Evolutionary conservation across 1,140 invertebrate species (phyloP).

Genomic region (Triops cancriformis): DNA sequence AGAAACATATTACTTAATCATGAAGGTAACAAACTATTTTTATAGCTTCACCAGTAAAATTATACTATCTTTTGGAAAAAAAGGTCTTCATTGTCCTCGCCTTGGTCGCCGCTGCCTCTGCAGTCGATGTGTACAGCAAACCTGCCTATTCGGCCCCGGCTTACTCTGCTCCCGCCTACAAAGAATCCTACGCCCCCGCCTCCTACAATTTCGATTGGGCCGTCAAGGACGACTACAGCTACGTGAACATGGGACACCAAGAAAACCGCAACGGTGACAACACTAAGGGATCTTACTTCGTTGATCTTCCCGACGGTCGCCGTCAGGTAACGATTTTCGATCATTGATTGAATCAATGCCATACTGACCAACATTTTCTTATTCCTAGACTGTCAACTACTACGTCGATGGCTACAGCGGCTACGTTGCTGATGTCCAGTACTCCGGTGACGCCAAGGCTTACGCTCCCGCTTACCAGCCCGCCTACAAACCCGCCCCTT

Average conservation of each 20-base stretch:
- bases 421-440: slow-evolving; percentile 21
- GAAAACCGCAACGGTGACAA: slow-evolving; percentile 31
- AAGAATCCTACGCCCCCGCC: slow-evolving; percentile 16
- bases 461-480: slow-evolving; percentile 14
- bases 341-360: not conserved
- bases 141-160: not conserved
- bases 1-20: too few relatives aligned
- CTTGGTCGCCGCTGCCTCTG: not conserved
- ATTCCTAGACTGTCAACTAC: slow-evolving; percentile 9
- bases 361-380: not conserved
- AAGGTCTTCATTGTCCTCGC: slow-evolving; percentile 2
- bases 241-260: slow-evolving; percentile 30
- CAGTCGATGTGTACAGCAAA: not conserved
- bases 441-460: slow-evolving; percentile 15
- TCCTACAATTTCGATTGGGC: slow-evolving; percentile 32
- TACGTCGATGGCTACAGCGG: slow-evolving; percentile 16
- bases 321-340: slow-evolving; percentile 39
- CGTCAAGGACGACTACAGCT: slow-evolving; percentile 31
- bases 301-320: slow-evolving; percentile 33
- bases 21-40: too few relatives aligned
- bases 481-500: not conserved
- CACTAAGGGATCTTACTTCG: slow-evolving; percentile 32
- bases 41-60: too few relatives aligned
- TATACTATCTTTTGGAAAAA: not conserved
- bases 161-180: not conserved